Percentiles rank a stretch among this genome's conserved stretches.
Evolutionary conservation across 92 coral and sea anemone genomes (phyloP).

Genomic region (Pocillopora meandrina): DNA sequence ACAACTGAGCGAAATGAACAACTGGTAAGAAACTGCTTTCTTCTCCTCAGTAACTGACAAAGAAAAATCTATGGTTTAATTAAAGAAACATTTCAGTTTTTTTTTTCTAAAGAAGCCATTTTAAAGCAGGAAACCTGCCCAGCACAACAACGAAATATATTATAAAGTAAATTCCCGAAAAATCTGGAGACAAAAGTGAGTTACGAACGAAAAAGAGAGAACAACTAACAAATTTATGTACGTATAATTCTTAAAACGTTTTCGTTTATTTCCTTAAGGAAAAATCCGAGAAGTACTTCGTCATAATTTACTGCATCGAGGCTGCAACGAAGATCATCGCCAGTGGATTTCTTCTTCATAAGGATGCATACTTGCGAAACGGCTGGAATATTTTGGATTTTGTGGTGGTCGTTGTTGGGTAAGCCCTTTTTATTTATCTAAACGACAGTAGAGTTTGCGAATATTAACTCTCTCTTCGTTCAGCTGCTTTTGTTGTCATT

Average conservation of each 20-base stretch:
- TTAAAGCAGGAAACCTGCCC: not conserved
- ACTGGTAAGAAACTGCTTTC: constrained; percentile 67
- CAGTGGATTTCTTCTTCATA: constrained; percentile 83
- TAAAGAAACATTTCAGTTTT: not conserved
- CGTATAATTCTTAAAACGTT: not conserved
- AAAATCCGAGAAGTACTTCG: constrained; percentile 79
- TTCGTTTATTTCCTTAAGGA: constrained; percentile 66
- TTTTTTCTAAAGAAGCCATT: not conserved
- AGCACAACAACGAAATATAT: not conserved
- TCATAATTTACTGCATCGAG: constrained; percentile 91
- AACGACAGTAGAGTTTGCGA: constrained; percentile 40
- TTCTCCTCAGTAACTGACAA: not conserved
- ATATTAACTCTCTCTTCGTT: constrained; percentile 26
- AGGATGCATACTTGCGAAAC: constrained; percentile 88
- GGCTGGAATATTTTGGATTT: constrained; percentile 99
- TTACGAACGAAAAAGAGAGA: not conserved
- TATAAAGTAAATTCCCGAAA: not conserved
- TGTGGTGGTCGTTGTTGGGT: constrained; percentile 96
- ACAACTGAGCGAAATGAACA: constrained; percentile 76
- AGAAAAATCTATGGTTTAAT: not conserved
- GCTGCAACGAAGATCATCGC: constrained; percentile 92
- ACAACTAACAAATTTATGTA: not conserved
- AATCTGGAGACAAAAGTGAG: not conserved
- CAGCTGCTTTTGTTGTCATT: constrained; percentile 43
- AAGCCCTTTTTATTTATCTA: constrained; percentile 48